Evolutionary conservation across 2,888 invertebrate genomes (phyloP).

Genomic region (Trissonchulus latispiculum): DNA sequence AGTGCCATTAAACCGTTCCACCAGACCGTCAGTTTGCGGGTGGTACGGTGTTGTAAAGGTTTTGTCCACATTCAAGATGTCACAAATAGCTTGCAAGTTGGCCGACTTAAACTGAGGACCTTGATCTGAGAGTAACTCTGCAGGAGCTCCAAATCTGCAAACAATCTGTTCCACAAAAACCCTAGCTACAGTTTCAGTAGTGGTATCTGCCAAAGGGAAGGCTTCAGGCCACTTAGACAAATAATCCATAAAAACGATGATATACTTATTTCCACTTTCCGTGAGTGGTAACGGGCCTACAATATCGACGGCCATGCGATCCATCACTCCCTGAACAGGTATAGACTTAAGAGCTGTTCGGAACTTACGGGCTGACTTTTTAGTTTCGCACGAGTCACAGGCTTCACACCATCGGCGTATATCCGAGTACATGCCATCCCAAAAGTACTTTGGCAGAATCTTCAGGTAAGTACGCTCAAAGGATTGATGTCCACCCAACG

Average conservation of each 20-base stretch:
- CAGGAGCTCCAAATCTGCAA: slow-evolving; percentile 25
- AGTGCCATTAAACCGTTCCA: no score
- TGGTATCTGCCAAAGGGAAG: no score
- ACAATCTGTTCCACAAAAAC: slow-evolving; percentile 27
- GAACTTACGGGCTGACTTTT: slow-evolving; percentile 18
- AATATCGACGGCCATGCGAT: no score
- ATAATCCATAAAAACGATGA: no score
- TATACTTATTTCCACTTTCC: slow-evolving; percentile 26
- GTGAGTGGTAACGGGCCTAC: slow-evolving; percentile 28
- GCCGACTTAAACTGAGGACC: slow-evolving; percentile 27
- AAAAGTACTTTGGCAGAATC: slow-evolving; percentile 25
- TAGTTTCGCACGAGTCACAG: slow-evolving; percentile 26
- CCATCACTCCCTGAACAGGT: slow-evolving; percentile 24
- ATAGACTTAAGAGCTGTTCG: slow-evolving; percentile 20
- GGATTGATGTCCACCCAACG: slow-evolving; percentile 28
- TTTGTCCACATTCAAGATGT: slow-evolving; percentile 20
- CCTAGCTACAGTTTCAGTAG: slow-evolving; percentile 33
- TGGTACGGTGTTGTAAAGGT: no score
- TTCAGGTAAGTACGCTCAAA: slow-evolving; percentile 23
- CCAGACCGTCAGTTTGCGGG: no score
- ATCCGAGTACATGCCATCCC: slow-evolving; percentile 24
- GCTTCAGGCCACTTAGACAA: slow-evolving; percentile 29
- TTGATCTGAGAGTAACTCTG: slow-evolving; percentile 29
- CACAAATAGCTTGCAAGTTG: slow-evolving; percentile 21
- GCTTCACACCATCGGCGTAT: slow-evolving; percentile 20